These are phyloP conservation scores for Heliconius erato DNA, from an alignment of 2,888 invertebrate genomes.

Conservation along the genomic window DNA sequence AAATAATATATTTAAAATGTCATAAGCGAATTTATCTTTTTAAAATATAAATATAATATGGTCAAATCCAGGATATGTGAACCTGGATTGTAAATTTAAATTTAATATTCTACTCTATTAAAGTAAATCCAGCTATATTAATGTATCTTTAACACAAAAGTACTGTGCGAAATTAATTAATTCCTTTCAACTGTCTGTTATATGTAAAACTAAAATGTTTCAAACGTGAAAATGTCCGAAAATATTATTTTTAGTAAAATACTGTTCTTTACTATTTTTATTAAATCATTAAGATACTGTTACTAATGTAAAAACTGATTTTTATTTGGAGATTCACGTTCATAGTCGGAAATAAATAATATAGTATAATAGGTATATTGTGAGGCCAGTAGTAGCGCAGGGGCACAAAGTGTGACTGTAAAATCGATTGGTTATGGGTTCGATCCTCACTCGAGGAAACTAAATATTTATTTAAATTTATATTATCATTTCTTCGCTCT, in stretches of 20 bases:
- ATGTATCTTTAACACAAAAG: not conserved
- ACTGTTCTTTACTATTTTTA: not conserved
- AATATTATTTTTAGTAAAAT: not conserved
- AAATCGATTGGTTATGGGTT: too few relatives aligned
- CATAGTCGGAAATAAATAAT: not conserved
- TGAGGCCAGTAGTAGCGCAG: too few relatives aligned
- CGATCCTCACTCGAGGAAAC: too few relatives aligned
- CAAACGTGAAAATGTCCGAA: not conserved
- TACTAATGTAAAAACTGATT: too few relatives aligned
- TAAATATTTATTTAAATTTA: too few relatives aligned
- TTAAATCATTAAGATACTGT: too few relatives aligned
- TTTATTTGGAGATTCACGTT: not conserved
- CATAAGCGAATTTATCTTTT: not conserved
- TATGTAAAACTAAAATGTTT: not conserved
- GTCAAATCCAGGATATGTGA: not conserved
- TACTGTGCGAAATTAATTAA: not conserved
- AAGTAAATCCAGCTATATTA: not conserved
- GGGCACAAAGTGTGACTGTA: too few relatives aligned
- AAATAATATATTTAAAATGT: not conserved
- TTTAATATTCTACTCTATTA: not conserved
- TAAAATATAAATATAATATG: too few relatives aligned
- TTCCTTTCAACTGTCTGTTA: not conserved
- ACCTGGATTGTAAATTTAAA: too few relatives aligned
- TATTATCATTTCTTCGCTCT: too few relatives aligned
- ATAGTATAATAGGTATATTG: too few relatives aligned